These are phyloP conservation scores for Cheilosia scutellata DNA, from an alignment of 2,888 invertebrate genomes.

Conservation along the genomic window DNA sequence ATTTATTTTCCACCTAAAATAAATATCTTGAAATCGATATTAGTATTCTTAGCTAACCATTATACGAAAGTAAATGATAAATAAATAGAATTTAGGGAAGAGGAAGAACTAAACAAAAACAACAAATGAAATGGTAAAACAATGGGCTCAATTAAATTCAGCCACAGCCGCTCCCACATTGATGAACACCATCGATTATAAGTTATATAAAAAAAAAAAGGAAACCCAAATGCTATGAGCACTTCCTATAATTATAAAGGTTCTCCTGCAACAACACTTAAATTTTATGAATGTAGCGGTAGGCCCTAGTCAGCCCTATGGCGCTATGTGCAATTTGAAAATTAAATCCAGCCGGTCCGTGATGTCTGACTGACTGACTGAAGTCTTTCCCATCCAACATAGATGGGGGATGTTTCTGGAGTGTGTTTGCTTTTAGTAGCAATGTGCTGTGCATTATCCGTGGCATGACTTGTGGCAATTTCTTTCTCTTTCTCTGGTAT, in stretches of 20 bases:
- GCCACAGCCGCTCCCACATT: slow-evolving; percentile 59
- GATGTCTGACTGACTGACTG: not conserved
- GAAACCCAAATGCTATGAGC: slow-evolving; percentile 54
- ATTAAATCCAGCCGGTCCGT: slow-evolving; percentile 44
- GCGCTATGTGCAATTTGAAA: slow-evolving; percentile 60
- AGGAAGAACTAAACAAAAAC: slow-evolving; percentile 20
- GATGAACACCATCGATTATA: slow-evolving; percentile 70
- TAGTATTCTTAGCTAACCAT: slow-evolving; percentile 33
- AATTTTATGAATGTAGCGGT: slow-evolving; percentile 12
- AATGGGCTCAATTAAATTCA: slow-evolving; percentile 51
- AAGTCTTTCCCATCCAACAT: not conserved
- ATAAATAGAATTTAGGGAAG: slow-evolving; percentile 38
- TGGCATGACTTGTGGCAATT: slow-evolving; percentile 63
- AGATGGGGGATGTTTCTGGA: slow-evolving; percentile 34
- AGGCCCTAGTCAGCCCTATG: slow-evolving; percentile 12
- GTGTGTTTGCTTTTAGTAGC: slow-evolving; percentile 47
- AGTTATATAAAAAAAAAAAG: slow-evolving; percentile 42
- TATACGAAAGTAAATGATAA: slow-evolving; percentile 57
- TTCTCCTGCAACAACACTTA: slow-evolving; percentile 38
- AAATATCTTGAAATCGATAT: slow-evolving; percentile 26
- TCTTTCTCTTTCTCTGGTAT: slow-evolving; percentile 3
- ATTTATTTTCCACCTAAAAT: slow-evolving; percentile 5
- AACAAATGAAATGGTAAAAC: slow-evolving; percentile 33
- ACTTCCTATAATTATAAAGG: slow-evolving; percentile 68
- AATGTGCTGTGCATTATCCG: slow-evolving; percentile 32